Conservation (phyloP, 2,797 vertebrate genomes). For the Tragopan temminckii region DNA sequence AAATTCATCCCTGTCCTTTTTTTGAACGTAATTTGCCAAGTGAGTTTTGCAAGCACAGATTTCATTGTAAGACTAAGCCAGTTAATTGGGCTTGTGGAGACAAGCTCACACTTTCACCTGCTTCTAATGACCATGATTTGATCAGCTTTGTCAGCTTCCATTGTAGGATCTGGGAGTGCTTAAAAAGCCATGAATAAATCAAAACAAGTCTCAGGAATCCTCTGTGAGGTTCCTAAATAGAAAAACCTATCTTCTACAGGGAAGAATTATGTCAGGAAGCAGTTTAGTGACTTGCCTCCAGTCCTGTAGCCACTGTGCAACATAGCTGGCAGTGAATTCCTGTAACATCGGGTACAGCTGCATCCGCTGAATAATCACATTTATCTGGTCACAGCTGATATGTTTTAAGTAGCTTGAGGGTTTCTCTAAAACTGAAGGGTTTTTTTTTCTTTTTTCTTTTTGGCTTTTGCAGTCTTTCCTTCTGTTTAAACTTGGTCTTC, state of each 20-base stretch:
- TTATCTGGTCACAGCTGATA: conserved; percentile 17
- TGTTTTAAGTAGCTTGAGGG: not conserved
- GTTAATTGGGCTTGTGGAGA: not conserved
- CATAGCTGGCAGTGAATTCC: not conserved
- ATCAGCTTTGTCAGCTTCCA: conserved; percentile 10
- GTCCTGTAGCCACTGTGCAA: not conserved
- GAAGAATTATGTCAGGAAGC: not conserved
- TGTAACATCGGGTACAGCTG: not conserved
- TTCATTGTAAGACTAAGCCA: not conserved
- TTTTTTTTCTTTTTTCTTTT: not conserved
- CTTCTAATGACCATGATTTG: not conserved
- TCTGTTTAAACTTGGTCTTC: not conserved
- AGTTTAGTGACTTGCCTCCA: not conserved
- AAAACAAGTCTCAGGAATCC: conserved; percentile 24
- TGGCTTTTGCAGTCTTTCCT: not conserved
- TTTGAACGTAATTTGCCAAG: not conserved
- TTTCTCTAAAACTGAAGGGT: not conserved
- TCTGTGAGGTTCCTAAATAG: not conserved
- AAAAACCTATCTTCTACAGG: not conserved
- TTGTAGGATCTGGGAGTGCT: not conserved
- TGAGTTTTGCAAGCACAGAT: not conserved
- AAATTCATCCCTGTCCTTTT: not conserved
- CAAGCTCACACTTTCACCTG: not conserved
- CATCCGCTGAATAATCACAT: not conserved
- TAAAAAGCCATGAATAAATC: conserved; percentile 18